These are phyloP conservation scores for Bathybates hornii DNA, from an alignment of 2,113 vertebrate genomes.

Conservation along the genomic window DNA sequence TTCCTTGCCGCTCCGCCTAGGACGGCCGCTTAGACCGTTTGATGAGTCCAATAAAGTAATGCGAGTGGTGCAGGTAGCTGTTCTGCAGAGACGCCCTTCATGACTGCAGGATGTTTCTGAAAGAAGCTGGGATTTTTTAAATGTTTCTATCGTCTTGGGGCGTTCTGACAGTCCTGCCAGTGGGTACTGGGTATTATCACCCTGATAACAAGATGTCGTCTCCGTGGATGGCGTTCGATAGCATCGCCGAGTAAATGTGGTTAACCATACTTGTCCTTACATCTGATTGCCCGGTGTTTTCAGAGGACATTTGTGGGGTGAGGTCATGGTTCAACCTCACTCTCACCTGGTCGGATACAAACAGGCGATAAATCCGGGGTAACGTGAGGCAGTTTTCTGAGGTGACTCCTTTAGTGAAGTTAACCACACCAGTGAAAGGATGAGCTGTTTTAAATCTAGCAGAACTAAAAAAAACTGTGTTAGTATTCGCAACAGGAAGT, in stretches of 20 bases:
- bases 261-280: background rate
- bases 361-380: background rate
- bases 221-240: rapidly evolving
- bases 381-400: background rate
- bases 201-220: background rate
- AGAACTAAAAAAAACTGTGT: background rate
- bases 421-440: background rate
- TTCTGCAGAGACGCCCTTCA: background rate
- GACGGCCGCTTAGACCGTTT: background rate
- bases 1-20: background rate
- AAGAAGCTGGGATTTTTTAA: background rate
- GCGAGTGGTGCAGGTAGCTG: background rate
- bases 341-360: background rate
- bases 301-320: background rate
- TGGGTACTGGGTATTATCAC: background rate
- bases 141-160: background rate
- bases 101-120: background rate
- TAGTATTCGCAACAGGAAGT: background rate
- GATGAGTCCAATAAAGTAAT: background rate
- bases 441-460: background rate
- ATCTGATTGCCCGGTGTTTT: background rate
- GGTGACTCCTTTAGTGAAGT: background rate
- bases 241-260: background rate
- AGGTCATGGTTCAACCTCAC: background rate
- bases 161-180: background rate